Evolutionary conservation across 53 echinoderm and acorn worm genomes (phyloP).

Genomic region (Zoroaster sp.): DNA sequence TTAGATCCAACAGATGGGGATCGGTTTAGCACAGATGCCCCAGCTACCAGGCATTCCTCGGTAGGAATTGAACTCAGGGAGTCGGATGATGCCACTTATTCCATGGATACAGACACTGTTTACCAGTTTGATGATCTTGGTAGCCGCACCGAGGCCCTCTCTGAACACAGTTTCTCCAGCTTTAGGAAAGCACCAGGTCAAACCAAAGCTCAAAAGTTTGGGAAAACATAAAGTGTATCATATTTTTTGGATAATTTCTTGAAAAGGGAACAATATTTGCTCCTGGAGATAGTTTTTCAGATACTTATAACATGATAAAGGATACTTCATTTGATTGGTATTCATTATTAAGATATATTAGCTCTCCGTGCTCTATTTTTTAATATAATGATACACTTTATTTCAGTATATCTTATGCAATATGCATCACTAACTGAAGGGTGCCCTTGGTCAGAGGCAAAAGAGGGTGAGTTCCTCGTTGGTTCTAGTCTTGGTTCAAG

Average conservation of each 20-base stretch:
- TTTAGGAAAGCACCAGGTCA: constrained; percentile 34
- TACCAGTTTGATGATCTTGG: constrained; percentile 63
- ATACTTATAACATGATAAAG: no score
- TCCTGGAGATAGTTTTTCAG: neutral
- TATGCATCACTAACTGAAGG: no score
- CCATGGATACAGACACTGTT: neutral
- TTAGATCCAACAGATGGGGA: neutral
- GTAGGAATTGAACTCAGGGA: neutral
- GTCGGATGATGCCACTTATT: neutral
- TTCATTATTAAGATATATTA: no score
- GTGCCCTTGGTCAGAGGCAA: no score
- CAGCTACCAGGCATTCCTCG: neutral
- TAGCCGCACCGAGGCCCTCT: constrained; percentile 65
- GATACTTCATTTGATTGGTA: no score
- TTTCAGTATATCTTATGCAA: no score
- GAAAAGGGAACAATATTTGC: neutral
- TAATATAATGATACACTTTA: no score
- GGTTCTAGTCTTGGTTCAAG: no score
- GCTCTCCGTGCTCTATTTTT: no score
- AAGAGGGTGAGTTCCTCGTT: no score
- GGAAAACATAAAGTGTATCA: neutral
- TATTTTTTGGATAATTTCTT: neutral
- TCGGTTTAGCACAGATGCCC: neutral
- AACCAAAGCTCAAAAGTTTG: constrained; percentile 7
- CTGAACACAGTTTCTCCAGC: constrained; percentile 55